Evolutionary conservation across 2,797 vertebrate genomes (phyloP).

Genomic region (Morelia viridis): DNA sequence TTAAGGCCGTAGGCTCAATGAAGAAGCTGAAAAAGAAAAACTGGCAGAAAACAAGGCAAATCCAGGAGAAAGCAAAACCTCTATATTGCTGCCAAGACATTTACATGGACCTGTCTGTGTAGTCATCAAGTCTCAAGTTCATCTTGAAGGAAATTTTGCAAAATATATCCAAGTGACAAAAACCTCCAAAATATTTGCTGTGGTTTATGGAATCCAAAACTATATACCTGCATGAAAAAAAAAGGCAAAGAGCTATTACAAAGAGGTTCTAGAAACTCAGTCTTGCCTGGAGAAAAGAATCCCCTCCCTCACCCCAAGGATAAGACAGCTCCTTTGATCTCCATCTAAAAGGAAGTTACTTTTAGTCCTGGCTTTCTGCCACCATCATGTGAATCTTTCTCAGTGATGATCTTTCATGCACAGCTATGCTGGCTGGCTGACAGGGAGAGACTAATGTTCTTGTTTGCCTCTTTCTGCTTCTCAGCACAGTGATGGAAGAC

Average conservation of each 20-base stretch:
- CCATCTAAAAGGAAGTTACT: slow-evolving; percentile 21
- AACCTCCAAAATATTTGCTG: neutral
- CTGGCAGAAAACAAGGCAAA: neutral
- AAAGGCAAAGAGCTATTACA: neutral
- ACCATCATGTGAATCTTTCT: slow-evolving; percentile 15
- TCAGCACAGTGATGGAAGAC: neutral
- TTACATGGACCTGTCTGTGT: neutral
- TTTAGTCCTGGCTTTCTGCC: slow-evolving; percentile 27
- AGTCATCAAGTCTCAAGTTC: neutral
- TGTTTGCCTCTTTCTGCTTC: neutral
- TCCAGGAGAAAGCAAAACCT: neutral
- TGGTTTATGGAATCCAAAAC: neutral
- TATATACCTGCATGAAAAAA: neutral
- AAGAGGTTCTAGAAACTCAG: neutral
- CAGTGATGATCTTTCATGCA: slow-evolving; percentile 13
- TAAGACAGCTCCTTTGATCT: slow-evolving; percentile 14
- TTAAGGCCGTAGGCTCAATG: neutral
- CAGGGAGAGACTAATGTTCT: slow-evolving; percentile 11
- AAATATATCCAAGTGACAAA: neutral
- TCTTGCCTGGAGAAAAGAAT: neutral
- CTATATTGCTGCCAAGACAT: neutral
- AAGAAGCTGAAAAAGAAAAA: neutral
- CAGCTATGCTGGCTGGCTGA: neutral
- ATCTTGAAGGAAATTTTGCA: neutral
- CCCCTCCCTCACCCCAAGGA: neutral